Percentiles rank a stretch among this genome's conserved stretches.
These are phyloP conservation scores for Alectoris magna DNA, from an alignment of 2,797 vertebrate species.

Conservation along the genomic window DNA sequence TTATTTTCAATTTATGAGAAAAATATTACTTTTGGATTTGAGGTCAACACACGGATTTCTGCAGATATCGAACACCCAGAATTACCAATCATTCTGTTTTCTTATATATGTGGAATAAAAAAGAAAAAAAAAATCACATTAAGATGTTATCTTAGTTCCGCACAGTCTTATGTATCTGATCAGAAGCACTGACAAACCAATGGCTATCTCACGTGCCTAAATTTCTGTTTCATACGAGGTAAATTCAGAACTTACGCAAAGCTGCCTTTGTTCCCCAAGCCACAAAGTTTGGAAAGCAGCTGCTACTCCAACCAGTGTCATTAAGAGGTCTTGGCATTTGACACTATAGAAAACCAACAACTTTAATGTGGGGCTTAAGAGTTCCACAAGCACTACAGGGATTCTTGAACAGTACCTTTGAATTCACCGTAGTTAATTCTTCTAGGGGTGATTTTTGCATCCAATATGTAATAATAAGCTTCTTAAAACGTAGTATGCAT, in stretches of 20 bases:
- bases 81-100: background rate
- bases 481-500: background rate
- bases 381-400: background rate
- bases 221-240: background rate
- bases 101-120: background rate
- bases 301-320: background rate
- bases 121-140: background rate
- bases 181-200: background rate
- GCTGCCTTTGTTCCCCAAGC: background rate
- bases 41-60: background rate
- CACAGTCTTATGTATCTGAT: background rate
- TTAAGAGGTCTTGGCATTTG: background rate
- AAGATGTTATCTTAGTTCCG: background rate
- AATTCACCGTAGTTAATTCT: background rate
- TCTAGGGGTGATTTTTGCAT: conserved; percentile 12
- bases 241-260: background rate
- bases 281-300: background rate
- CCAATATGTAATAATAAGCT: conserved; percentile 18
- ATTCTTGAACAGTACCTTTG: background rate
- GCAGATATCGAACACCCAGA: background rate
- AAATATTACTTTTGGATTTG: background rate
- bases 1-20: background rate
- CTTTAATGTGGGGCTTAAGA: background rate
- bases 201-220: background rate
- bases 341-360: background rate